These are phyloP conservation scores for Catocala fraxini DNA, from an alignment of 2,888 invertebrate species.

Conservation along the genomic window DNA sequence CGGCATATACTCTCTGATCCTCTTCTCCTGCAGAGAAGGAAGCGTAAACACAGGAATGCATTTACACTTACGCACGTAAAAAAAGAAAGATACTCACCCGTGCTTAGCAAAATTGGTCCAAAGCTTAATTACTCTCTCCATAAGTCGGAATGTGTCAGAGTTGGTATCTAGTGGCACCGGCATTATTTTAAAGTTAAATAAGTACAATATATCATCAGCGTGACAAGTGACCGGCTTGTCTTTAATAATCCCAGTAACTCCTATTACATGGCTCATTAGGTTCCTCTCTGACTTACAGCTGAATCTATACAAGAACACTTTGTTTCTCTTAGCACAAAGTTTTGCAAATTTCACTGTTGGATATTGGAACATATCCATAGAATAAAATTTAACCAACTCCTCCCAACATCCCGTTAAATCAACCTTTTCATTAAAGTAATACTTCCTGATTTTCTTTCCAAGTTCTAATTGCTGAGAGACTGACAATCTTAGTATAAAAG, in stretches of 20 bases:
- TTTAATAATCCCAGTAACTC: constrained; percentile 24
- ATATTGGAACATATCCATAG: constrained; percentile 46
- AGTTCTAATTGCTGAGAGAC: constrained; percentile 50
- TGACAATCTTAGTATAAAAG: constrained; percentile 33
- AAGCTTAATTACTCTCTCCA: constrained; percentile 54
- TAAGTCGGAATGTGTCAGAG: constrained; percentile 50
- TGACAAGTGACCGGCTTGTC: constrained; percentile 49
- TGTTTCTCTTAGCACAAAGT: constrained; percentile 46
- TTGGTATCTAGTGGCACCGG: constrained; percentile 36
- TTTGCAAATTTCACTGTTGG: constrained; percentile 50
- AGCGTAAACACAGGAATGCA: too few relatives aligned
- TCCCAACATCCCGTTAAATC: constrained; percentile 40
- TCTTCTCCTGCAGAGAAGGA: too few relatives aligned
- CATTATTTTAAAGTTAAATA: constrained; percentile 48
- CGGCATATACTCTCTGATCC: too few relatives aligned
- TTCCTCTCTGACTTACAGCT: constrained; percentile 61
- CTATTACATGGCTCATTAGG: constrained; percentile 31
- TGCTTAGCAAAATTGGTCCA: constrained; percentile 65
- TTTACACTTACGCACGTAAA: too few relatives aligned
- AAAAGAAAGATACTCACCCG: constrained; percentile 52
- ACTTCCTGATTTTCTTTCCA: constrained; percentile 51
- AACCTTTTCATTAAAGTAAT: constrained; percentile 46
- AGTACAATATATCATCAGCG: constrained; percentile 56
- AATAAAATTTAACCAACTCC: constrained; percentile 44
- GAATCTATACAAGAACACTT: constrained; percentile 60